phyloP scores from a whole-genome alignment of 2,888 invertebrate genomes.

The Palloptera scutellata region DNA sequence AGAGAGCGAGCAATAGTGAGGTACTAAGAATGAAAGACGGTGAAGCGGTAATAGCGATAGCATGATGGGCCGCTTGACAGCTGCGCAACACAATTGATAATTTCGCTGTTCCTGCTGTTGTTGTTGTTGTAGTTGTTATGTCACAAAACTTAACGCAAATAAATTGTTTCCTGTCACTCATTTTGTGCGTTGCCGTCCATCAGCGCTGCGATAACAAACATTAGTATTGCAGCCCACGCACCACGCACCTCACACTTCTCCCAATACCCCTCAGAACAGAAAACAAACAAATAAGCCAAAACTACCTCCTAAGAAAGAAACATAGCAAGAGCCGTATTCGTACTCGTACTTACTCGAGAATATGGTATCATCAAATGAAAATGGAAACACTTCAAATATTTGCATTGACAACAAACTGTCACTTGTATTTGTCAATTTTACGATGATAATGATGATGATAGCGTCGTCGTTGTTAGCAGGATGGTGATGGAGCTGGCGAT shows the following conservation, averaged over 20 bases:
- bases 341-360: too few relatives aligned
- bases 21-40: too few relatives aligned
- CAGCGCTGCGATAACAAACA: background rate
- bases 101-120: background rate
- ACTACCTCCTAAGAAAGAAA: too few relatives aligned
- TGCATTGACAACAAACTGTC: constrained; percentile 12
- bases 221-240: too few relatives aligned
- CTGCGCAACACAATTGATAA: constrained; percentile 1
- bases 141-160: constrained; percentile 12
- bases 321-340: too few relatives aligned
- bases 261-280: too few relatives aligned
- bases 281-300: too few relatives aligned
- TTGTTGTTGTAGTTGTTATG: background rate
- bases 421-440: constrained; percentile 12
- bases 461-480: too few relatives aligned
- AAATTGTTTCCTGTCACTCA: constrained; percentile 8
- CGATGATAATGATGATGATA: background rate
- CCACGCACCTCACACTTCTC: too few relatives aligned
- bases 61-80: background rate
- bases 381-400: constrained; percentile 13
- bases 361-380: background rate
- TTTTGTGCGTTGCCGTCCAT: background rate
- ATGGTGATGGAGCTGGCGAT: too few relatives aligned
- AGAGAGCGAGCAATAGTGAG: too few relatives aligned
- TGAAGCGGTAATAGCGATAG: too few relatives aligned